Conservation (phyloP, 1,140 invertebrate genomes). For the Trigoniulus corallinus region DNA sequence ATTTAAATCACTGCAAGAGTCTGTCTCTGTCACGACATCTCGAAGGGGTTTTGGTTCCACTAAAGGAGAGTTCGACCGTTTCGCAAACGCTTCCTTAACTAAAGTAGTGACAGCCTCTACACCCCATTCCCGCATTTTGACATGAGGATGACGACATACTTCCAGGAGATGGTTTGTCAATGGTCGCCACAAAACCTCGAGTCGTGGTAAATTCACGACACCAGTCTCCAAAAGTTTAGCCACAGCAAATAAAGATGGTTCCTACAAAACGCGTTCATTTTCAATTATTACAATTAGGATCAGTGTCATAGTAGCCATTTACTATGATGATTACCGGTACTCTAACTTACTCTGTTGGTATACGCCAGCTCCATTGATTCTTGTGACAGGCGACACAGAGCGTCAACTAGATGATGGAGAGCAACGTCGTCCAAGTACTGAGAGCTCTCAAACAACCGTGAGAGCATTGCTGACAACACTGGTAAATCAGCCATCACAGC, state of each 20-base stretch:
- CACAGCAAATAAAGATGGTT: conserved; percentile 92
- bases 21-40: no score
- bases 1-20: conserved; percentile 11
- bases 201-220: conserved; percentile 77
- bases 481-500: conserved; percentile 91
- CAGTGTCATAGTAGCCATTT: conserved; percentile 4
- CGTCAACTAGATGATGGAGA: conserved; percentile 89
- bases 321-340: conserved; percentile 1
- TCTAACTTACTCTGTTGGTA: conserved; percentile 57
- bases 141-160: conserved; percentile 89
- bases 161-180: conserved; percentile 91
- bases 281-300: neutral
- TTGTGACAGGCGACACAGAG: conserved; percentile 84
- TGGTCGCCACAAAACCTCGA: conserved; percentile 89
- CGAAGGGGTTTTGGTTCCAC: neutral
- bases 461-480: conserved; percentile 79
- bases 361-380: conserved; percentile 96
- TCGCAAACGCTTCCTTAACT: conserved; percentile 77
- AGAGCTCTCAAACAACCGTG: conserved; percentile 83
- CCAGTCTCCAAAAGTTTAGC: conserved; percentile 94
- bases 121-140: conserved; percentile 90
- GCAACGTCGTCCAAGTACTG: conserved; percentile 86
- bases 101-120: conserved; percentile 90
- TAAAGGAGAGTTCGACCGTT: conserved; percentile 30
- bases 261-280: conserved; percentile 32